Conservation (phyloP, 2,113 vertebrate species). For the Clarias batrachus region DNA sequence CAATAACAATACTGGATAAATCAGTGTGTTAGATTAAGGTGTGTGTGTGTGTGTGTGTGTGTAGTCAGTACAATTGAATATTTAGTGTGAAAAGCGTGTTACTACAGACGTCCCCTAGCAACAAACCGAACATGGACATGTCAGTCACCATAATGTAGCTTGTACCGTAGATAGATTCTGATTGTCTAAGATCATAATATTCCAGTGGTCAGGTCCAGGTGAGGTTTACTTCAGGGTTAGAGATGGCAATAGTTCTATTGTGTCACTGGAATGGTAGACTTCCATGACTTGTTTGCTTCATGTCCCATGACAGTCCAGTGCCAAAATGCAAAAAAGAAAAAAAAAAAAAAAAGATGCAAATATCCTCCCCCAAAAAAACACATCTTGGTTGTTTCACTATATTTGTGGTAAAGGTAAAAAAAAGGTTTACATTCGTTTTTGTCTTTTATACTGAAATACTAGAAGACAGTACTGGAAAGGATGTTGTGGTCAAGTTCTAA, state of each 20-base stretch:
- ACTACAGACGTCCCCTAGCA: neutral
- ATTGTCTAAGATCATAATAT: neutral
- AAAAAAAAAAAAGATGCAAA: neutral
- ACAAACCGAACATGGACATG: neutral
- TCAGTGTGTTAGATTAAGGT: neutral
- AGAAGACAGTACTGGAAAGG: slow-evolving; percentile 58
- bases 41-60: no score
- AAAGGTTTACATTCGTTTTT: slow-evolving; percentile 20
- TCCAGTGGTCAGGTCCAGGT: neutral
- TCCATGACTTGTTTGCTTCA: neutral
- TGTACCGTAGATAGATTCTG: neutral
- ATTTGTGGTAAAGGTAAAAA: neutral
- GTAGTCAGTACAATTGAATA: neutral
- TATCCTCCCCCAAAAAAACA: neutral
- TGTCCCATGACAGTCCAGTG: neutral
- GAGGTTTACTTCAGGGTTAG: neutral
- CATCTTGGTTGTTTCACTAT: neutral
- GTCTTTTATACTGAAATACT: neutral
- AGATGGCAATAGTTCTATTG: neutral
- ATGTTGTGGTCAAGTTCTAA: slow-evolving; percentile 50
- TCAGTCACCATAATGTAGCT: neutral
- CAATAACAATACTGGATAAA: neutral
- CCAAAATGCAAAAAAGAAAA: no score
- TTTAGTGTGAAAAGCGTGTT: neutral
- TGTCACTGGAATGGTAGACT: neutral